A percentile compares a stretch with the other conserved stretches of the same genome.
Conservation (phyloP, 2,113 vertebrate genomes). For the Scomber colias region DNA sequence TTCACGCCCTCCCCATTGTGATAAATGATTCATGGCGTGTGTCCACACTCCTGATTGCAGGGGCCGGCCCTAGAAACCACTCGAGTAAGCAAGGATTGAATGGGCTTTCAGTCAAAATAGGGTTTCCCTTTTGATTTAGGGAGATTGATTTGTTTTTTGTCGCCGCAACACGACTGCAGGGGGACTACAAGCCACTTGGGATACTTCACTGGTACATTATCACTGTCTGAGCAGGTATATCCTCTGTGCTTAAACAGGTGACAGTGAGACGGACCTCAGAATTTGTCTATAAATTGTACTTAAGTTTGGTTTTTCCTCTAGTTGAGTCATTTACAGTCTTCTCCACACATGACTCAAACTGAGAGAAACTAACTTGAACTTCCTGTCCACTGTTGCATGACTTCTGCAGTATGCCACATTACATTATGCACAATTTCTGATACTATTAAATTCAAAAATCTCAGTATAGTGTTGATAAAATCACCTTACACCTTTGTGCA, state of each 20-base stretch:
- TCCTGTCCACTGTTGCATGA: too few relatives aligned
- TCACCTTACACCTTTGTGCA: not conserved
- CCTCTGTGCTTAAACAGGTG: not conserved
- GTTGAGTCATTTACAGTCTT: not conserved
- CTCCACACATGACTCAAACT: not conserved
- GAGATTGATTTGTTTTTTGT: conserved; percentile 21
- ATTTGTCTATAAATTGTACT: not conserved
- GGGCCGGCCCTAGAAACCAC: conserved; percentile 28
- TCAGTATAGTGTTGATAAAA: not conserved
- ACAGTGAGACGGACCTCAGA: not conserved
- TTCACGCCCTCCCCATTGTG: conserved; percentile 32
- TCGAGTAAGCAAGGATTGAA: conserved; percentile 27
- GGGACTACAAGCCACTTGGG: not conserved
- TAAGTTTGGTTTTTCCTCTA: too few relatives aligned
- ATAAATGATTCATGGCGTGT: conserved; percentile 56
- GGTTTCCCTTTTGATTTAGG: conserved; percentile 21
- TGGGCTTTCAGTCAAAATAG: conserved; percentile 16
- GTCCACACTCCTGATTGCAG: conserved; percentile 38
- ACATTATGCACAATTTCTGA: too few relatives aligned
- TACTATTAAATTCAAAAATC: not conserved
- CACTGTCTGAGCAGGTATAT: conserved; percentile 6
- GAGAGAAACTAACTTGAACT: too few relatives aligned
- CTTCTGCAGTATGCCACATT: too few relatives aligned
- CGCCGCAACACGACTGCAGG: not conserved
- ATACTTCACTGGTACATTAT: conserved; percentile 5